Conservation (phyloP, 2,888 invertebrate genomes). For the Artemia sinica region DNA sequence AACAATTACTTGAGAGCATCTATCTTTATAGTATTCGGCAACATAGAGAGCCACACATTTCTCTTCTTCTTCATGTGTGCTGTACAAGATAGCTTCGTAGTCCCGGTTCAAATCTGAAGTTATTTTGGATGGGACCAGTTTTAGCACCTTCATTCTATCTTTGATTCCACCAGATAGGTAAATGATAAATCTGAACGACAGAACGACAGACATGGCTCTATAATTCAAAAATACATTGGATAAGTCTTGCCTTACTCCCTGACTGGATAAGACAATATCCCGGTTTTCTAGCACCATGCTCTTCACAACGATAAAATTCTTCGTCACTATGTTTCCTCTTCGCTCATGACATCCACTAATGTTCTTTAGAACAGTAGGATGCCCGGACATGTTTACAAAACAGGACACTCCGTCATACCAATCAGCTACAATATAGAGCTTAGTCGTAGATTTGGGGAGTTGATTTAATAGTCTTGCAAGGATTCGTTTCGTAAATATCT, state of each 20-base stretch:
- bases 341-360: no score
- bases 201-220: neutral
- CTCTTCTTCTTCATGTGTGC: neutral
- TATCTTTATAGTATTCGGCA: neutral
- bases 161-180: neutral
- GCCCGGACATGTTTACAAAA: neutral
- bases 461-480: neutral
- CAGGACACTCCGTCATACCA: neutral
- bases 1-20: neutral
- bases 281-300: neutral
- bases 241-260: neutral
- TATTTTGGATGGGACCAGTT: constrained; percentile 6
- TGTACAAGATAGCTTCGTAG: neutral
- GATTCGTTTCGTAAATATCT: neutral
- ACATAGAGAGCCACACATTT: neutral
- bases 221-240: neutral
- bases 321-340: no score
- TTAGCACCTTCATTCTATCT: neutral
- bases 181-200: neutral
- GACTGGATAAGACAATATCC: neutral
- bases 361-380: neutral
- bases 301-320: no score
- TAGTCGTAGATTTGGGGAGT: neutral
- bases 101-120: neutral
- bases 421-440: neutral